These are phyloP conservation scores for Heliconius hortense DNA, from an alignment of 2,888 invertebrate species.

Conservation along the genomic window DNA sequence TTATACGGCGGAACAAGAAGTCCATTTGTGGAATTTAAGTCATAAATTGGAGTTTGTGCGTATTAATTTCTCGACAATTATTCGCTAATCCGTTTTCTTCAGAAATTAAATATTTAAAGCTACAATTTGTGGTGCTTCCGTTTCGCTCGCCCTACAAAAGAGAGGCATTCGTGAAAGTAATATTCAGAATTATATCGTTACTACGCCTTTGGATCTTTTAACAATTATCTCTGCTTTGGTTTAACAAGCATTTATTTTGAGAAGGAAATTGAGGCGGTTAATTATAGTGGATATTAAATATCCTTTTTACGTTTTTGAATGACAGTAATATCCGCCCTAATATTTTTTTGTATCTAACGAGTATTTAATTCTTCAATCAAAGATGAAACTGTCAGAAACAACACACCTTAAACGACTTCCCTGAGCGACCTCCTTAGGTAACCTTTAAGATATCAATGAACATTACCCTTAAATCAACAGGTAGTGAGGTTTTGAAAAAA, in stretches of 20 bases:
- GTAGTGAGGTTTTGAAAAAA: constrained; percentile 26
- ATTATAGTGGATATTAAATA: constrained; percentile 56
- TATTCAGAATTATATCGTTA: constrained; percentile 76
- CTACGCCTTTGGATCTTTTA: constrained; percentile 71
- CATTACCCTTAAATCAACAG: constrained; percentile 21
- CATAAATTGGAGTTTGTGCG: constrained; percentile 28
- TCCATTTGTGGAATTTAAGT: constrained; percentile 43
- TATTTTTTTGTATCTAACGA: neutral
- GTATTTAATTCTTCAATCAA: neutral
- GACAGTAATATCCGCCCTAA: constrained; percentile 18
- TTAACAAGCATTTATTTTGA: constrained; percentile 74
- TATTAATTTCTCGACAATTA: constrained; percentile 61
- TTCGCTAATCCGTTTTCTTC: constrained; percentile 70
- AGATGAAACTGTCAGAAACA: constrained; percentile 18
- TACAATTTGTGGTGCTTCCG: constrained; percentile 74
- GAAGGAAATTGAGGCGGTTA: constrained; percentile 66
- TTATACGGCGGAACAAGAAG: constrained; percentile 45
- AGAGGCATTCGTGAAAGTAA: constrained; percentile 71
- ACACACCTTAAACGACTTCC: neutral
- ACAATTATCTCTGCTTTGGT: constrained; percentile 74
- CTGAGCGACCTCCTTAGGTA: neutral
- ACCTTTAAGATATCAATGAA: neutral
- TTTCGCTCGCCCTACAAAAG: constrained; percentile 66
- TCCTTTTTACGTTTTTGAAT: constrained; percentile 46
- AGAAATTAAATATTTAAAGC: constrained; percentile 73